Evolutionary conservation across 2,888 invertebrate species (phyloP), one percentile per base, ranked within the genome.

Genomic region (Fragum fragum): DNA sequence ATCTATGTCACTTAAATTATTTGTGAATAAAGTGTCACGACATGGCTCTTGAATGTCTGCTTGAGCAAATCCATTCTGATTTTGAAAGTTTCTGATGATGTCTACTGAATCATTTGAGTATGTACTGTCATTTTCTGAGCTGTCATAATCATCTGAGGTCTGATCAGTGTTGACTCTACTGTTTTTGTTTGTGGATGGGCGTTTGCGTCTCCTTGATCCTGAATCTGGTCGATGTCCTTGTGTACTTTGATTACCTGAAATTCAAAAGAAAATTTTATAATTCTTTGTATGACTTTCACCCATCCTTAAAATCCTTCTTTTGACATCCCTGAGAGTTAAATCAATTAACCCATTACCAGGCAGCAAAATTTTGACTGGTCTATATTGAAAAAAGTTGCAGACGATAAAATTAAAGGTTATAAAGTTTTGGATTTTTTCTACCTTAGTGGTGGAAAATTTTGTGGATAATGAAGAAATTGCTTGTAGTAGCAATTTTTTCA

Each of bases 71-170:
- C 66, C 66, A 66, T 66, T 66, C 39, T 66, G 66, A 36, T 16
- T 26, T 42, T 21, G 39, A 16, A 36, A 14, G 9, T 18, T 16
- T 53, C 23, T 53, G 0, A 59, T 32, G 26, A 59, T 76, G 29
- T 75, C 75, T 47, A 73, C 70, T 16, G 92, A 92, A 66, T 90
- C 90, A 47, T 92, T 90, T 3, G 92, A 92, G 73, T 86, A 91
- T n/a, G 89, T 76, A 75, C 91, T 89, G 69, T 91, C 91, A 83
- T 87, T 90, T 21, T 91, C 92, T 23, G 92, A 90, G 18, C 89
- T 86, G 42, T 83, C 87, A 79, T 91, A 92, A 71, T 92, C 92
- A 81, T 92, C 92, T 1, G 92, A 91, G 61, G 91, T 90, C 36
- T 82, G 85, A 42, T 81, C 81, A 18, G 77, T 83, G 5, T 68